These are phyloP conservation scores for Gouania willdenowi DNA, from an alignment of 2,797 vertebrate genomes.

Conservation along the genomic window DNA sequence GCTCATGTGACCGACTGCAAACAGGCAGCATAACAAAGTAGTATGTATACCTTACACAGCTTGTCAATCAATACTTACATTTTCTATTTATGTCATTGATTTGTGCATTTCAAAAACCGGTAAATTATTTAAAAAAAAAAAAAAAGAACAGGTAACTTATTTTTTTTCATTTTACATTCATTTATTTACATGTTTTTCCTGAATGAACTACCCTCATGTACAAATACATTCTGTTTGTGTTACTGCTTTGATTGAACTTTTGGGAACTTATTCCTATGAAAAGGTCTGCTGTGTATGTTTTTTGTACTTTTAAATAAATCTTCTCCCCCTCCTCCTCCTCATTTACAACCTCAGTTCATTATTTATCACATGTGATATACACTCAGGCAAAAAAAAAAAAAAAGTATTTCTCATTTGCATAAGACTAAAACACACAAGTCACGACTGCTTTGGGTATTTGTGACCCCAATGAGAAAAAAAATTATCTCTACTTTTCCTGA, in stretches of 20 bases:
- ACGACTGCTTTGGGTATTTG: too few relatives aligned
- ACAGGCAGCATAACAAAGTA: conserved; percentile 54
- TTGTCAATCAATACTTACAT: conserved; percentile 65
- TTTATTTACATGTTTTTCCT: conserved; percentile 78
- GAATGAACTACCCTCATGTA: conserved; percentile 78
- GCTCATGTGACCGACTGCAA: conserved; percentile 24
- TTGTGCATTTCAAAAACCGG: conserved; percentile 81
- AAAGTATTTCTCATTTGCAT: conserved; percentile 61
- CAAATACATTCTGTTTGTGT: conserved; percentile 74
- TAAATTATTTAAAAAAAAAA: conserved; percentile 62
- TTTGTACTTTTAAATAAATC: conserved; percentile 94
- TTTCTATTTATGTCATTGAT: conserved; percentile 95
- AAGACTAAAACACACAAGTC: too few relatives aligned
- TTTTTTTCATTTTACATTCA: conserved; percentile 80
- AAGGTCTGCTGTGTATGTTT: conserved; percentile 81
- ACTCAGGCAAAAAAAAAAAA: conserved; percentile 15
- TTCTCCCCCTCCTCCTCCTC: conserved; percentile 45
- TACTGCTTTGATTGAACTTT: conserved; percentile 77
- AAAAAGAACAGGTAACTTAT: conserved; percentile 85
- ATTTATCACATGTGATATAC: conserved; percentile 24
- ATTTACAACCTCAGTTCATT: conserved; percentile 34
- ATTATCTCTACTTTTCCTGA: too few relatives aligned
- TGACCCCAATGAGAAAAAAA: too few relatives aligned
- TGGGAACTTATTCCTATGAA: conserved; percentile 92
- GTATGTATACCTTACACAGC: conserved; percentile 51